Conservation (phyloP, 1,140 invertebrate species). For the Euwallacea similis region DNA sequence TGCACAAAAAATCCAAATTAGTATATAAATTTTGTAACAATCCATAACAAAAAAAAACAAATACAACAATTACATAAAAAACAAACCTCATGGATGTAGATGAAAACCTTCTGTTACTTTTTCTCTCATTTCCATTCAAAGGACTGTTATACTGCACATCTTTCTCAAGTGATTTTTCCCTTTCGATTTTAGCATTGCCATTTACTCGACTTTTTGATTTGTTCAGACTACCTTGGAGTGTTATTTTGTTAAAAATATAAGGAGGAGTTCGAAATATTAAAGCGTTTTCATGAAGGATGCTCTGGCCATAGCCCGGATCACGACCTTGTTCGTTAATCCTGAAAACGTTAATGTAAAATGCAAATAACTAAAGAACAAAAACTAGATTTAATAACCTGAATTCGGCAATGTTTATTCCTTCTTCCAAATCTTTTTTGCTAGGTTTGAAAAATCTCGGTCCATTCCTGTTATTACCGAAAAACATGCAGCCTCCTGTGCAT, state of each 20-base stretch:
- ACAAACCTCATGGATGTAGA: slow-evolving; percentile 49
- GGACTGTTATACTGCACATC: slow-evolving; percentile 40
- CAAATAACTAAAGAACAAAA: background rate
- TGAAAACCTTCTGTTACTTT: slow-evolving; percentile 49
- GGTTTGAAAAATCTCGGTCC: slow-evolving; percentile 87
- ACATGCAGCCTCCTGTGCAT: slow-evolving; percentile 91
- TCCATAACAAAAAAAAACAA: background rate
- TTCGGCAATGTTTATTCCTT: slow-evolving; percentile 80
- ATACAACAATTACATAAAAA: slow-evolving; percentile 10
- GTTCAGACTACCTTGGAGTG: slow-evolving; percentile 65
- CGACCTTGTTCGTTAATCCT: slow-evolving; percentile 66
- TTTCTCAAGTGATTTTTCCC: slow-evolving; percentile 38
- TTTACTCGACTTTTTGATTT: slow-evolving; percentile 40
- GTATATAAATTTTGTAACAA: background rate
- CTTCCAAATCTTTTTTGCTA: slow-evolving; percentile 72
- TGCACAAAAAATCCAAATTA: too few relatives aligned
- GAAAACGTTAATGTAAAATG: slow-evolving; percentile 36
- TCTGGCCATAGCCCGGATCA: slow-evolving; percentile 89
- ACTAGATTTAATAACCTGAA: slow-evolving; percentile 60
- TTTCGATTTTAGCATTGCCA: slow-evolving; percentile 39
- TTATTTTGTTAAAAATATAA: slow-evolving; percentile 78
- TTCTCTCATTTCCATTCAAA: slow-evolving; percentile 43
- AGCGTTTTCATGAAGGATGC: slow-evolving; percentile 83
- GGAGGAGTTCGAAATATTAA: slow-evolving; percentile 90
- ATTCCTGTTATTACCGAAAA: slow-evolving; percentile 90